phyloP scores from a whole-genome alignment of 2,797 vertebrate species.

The Gobionotothen gibberifrons region DNA sequence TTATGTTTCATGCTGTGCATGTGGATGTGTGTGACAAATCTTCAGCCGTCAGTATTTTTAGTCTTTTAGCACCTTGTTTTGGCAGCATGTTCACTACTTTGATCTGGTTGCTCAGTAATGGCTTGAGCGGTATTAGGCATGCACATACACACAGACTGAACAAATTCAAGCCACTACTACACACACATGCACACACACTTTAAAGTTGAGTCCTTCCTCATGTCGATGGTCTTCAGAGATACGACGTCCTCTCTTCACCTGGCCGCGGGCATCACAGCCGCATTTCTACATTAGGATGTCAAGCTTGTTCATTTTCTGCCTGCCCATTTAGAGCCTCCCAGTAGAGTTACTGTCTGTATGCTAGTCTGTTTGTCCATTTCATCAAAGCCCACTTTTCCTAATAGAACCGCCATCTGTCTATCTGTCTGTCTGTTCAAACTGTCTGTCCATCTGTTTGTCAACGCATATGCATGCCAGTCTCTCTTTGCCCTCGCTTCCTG shows the following conservation, averaged over 20 bases:
- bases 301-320: constrained; percentile 58
- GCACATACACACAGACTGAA: neutral
- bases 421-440: constrained; percentile 65
- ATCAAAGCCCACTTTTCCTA: constrained; percentile 64
- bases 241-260: constrained; percentile 62
- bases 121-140: constrained; percentile 49
- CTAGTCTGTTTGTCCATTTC: constrained; percentile 59
- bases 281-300: constrained; percentile 69
- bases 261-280: constrained; percentile 54
- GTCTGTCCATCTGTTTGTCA: constrained; percentile 70
- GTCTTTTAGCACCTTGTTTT: constrained; percentile 82
- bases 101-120: constrained; percentile 71
- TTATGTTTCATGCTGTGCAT: constrained; percentile 13
- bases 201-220: constrained; percentile 65
- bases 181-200: constrained; percentile 46
- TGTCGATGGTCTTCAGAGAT: constrained; percentile 72
- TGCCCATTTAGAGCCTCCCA: constrained; percentile 66
- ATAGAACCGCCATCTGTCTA: constrained; percentile 70
- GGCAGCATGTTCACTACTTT: constrained; percentile 73
- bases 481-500: constrained; percentile 37
- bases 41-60: constrained; percentile 65
- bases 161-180: constrained; percentile 9
- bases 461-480: constrained; percentile 39
- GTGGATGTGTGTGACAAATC: constrained; percentile 35
- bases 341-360: constrained; percentile 64